Conservation (phyloP, 1,140 invertebrate species). For the Drosophila trapezifrons region DNA sequence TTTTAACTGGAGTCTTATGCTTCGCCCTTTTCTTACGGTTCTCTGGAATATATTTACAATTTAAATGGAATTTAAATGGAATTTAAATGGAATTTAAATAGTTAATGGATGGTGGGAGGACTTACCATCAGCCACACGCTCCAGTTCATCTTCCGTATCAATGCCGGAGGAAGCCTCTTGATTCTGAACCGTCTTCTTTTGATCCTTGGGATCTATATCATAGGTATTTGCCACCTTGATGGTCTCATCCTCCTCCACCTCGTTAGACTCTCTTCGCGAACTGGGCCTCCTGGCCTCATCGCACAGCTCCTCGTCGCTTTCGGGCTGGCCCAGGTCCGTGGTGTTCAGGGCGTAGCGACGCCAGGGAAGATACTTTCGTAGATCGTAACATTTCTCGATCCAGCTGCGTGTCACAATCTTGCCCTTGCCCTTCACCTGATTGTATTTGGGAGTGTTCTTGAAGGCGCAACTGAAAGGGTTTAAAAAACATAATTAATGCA, state of each 20-base stretch:
- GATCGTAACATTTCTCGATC: slow-evolving; percentile 89
- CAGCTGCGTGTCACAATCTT: slow-evolving; percentile 91
- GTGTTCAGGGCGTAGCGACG: slow-evolving; percentile 87
- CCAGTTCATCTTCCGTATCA: slow-evolving; percentile 86
- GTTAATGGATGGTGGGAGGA: too few species aligned
- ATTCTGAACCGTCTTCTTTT: background rate
- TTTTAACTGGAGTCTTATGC: slow-evolving; percentile 1
- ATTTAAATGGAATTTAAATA: background rate
- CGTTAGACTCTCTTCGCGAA: background rate
- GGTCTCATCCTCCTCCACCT: background rate
- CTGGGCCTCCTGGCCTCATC: slow-evolving; percentile 73
- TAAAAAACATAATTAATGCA: background rate
- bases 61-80: too few species aligned
- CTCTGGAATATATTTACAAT: slow-evolving; percentile 16
- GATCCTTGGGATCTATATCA: background rate
- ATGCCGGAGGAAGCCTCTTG: slow-evolving; percentile 51
- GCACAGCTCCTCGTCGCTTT: slow-evolving; percentile 85
- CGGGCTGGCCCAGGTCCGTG: slow-evolving; percentile 79
- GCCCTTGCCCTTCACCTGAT: slow-evolving; percentile 88
- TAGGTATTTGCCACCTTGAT: background rate
- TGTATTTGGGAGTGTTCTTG: slow-evolving; percentile 94
- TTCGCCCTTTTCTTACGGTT: slow-evolving; percentile 28
- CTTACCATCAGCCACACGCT: slow-evolving; percentile 79
- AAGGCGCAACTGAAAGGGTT: slow-evolving; percentile 90
- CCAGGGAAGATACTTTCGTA: slow-evolving; percentile 89